Evolutionary conservation across 23 tunicate genomes (phyloP).

Genomic region (Phallusia fumigata): DNA sequence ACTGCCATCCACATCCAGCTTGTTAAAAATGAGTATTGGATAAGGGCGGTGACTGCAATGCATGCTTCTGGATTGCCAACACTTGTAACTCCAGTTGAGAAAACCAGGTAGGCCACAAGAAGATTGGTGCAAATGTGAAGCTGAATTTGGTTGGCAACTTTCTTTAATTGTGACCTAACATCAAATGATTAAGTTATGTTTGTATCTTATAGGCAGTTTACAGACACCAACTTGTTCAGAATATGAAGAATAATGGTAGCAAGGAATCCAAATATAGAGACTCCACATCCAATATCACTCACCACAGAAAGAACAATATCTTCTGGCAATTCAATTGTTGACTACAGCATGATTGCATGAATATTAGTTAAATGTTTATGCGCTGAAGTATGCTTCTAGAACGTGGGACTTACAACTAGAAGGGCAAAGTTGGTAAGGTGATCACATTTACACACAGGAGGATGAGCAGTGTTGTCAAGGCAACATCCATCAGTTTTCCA

Average conservation of each 20-base stretch:
- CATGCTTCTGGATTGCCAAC: conserved; percentile 15
- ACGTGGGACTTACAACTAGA: neutral
- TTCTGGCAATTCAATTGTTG: neutral
- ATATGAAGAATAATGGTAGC: neutral
- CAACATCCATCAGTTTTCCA: conserved; percentile 1
- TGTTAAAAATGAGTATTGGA: conserved; percentile 65
- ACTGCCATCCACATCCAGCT: conserved; percentile 80
- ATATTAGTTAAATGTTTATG: neutral
- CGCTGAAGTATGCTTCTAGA: neutral
- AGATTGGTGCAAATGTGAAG: conserved; percentile 45
- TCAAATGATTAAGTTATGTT: neutral
- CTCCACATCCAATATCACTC: neutral
- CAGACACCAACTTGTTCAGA: neutral
- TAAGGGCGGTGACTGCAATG: conserved; percentile 33
- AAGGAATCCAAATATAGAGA: neutral
- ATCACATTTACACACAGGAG: neutral
- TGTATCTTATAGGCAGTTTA: neutral
- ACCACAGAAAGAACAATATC: neutral
- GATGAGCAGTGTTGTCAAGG: conserved; percentile 1
- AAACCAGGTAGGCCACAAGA: conserved; percentile 55
- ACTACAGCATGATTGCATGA: neutral
- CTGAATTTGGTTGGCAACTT: conserved; percentile 20
- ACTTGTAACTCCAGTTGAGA: conserved; percentile 40
- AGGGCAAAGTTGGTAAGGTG: conserved; percentile 5
- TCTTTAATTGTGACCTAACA: neutral